Base-by-base conservation (phyloP, 2,888 invertebrate species). In the Coelogynopora nodosa region DNA sequence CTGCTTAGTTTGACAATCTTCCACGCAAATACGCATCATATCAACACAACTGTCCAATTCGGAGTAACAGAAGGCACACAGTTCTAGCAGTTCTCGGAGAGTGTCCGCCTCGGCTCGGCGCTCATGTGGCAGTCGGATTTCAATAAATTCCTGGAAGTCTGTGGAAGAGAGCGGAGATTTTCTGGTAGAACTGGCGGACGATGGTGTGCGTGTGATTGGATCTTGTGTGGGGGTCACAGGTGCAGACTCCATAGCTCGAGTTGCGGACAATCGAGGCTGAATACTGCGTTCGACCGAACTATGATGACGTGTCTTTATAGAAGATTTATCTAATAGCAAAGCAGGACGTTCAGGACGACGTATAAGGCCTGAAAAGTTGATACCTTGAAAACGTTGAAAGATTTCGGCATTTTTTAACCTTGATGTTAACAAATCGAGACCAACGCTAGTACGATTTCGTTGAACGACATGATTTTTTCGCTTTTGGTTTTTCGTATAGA, bases 161-260 rank as follows among this genome's bases (percentile, higher is more conserved):
- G 23, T 23, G 5, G 74, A 49, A 49, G 49, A 5, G 49, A 13
- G 5, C 18, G 49, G 18, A 5, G 10, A 5, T 13, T 49, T 5
- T 13, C 49, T 13, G 49, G 83, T 10, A 2, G 84, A 27, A 10
- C 26, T 67, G 5, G 2, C 18, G 2, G 83, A 2, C 1, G 83
- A 82, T 2, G n/a, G 30, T 5, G 83, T 30, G 5, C 30, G 2
- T n/a, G 5, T 29, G 13, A 28, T 2, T 2, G n/a, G 83, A 2
- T n/a, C 83, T 13, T 85, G 67, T 18, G 85, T 85, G 2, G 85
- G 85, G 0, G 85, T 85, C 0, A 67, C 85, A 5, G 85, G 85
- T 0, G 67, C 67, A 0, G 85, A 85, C n/a, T 67, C 85, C 23
- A 74, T 26, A n/a, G 28, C n/a, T 67, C 29, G 30, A 26, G 85